phyloP scores from a whole-genome alignment of 2,797 vertebrate species.

The Ceyx erithaca region DNA sequence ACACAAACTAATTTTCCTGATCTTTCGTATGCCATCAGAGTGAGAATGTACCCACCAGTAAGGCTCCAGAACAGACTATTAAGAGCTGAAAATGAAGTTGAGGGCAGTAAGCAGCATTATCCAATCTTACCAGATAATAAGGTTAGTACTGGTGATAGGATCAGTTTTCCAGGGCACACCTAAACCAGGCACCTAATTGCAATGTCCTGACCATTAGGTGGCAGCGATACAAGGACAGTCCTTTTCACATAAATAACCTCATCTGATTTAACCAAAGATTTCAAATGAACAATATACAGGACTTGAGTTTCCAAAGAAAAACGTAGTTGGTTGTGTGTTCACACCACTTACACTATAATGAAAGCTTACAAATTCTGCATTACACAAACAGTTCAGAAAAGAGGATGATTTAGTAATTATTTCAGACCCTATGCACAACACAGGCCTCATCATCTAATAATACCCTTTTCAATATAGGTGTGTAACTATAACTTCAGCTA shows the following conservation, averaged over 20 bases:
- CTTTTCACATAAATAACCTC: neutral
- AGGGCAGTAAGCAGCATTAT: neutral
- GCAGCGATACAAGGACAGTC: neutral
- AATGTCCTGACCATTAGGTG: neutral
- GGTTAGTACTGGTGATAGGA: neutral
- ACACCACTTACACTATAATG: neutral
- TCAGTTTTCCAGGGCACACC: neutral
- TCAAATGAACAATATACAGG: neutral
- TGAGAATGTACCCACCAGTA: neutral
- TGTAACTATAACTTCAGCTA: neutral
- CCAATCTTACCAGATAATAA: neutral
- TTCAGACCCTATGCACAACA: neutral
- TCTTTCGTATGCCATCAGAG: neutral
- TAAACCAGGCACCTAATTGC: neutral
- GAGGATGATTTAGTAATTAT: neutral
- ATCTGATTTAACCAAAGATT: neutral
- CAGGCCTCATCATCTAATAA: neutral
- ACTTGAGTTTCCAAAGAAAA: neutral
- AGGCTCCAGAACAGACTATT: neutral
- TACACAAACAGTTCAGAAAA: neutral
- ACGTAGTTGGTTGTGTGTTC: rapidly evolving
- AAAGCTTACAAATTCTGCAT: neutral
- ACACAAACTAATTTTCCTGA: slow-evolving; percentile 38
- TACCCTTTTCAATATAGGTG: neutral
- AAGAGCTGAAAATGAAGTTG: neutral